These are phyloP conservation scores for Drosophila mayri DNA, from an alignment of 1,140 invertebrate species.

Conservation along the genomic window DNA sequence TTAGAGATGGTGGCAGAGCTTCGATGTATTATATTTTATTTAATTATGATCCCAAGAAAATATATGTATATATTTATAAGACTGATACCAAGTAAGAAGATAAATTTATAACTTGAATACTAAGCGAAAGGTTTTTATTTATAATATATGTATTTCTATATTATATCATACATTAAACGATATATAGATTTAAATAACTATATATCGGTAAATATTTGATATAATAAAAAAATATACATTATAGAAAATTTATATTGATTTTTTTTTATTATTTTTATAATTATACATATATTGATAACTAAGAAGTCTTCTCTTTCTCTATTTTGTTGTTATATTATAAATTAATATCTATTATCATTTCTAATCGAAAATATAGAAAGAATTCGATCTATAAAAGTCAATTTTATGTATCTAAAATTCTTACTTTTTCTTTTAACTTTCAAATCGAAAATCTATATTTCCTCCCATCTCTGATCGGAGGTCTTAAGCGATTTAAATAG, in stretches of 20 bases:
- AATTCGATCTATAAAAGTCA: conserved; percentile 10
- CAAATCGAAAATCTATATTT: neutral
- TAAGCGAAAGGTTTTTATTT: no score
- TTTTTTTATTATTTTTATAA: neutral
- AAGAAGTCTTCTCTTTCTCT: no score
- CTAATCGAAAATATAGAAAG: conserved; percentile 21
- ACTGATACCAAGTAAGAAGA: no score
- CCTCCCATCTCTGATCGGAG: conserved; percentile 1
- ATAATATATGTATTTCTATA: no score
- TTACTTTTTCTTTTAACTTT: neutral
- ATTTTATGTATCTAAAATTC: neutral
- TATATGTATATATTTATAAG: neutral
- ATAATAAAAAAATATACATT: no score
- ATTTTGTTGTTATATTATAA: neutral
- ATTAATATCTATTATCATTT: neutral
- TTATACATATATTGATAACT: no score
- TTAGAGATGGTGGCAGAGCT: neutral
- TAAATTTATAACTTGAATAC: no score
- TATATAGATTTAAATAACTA: no score
- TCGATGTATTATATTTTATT: neutral
- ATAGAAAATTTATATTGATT: no score
- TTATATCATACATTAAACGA: no score
- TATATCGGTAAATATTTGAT: no score
- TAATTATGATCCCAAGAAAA: neutral
- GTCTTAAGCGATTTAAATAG: conserved; percentile 47